Percentiles rank a stretch among this genome's conserved stretches.
phyloP scores from a whole-genome alignment of 2,797 vertebrate species.

The Acanthurus tractus region DNA sequence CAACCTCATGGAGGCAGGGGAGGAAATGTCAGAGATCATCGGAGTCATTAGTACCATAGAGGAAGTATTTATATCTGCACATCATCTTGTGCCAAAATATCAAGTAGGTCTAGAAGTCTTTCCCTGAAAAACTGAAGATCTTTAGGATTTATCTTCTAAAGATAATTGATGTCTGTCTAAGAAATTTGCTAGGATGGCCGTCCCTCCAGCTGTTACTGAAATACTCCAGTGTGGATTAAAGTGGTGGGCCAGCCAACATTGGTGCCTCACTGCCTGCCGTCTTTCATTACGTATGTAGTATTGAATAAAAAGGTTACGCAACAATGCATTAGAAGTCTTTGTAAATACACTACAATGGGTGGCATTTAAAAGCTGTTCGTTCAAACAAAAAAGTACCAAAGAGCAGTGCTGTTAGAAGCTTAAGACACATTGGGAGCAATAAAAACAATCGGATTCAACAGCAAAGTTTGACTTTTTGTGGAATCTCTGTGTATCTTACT shows the following conservation, averaged over 20 bases:
- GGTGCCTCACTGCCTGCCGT: not conserved
- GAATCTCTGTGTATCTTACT: conserved; percentile 20
- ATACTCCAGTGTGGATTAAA: not conserved
- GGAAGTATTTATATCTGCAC: not conserved
- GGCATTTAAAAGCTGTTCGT: not conserved
- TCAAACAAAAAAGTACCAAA: not conserved
- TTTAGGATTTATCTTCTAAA: not conserved
- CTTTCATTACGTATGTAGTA: not conserved
- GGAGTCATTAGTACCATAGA: not conserved
- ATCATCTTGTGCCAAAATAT: too few relatives aligned
- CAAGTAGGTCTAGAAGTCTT: not conserved
- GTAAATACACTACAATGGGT: conserved; percentile 9
- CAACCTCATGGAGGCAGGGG: not conserved
- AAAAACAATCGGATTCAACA: not conserved
- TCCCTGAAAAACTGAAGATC: not conserved
- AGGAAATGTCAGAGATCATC: not conserved
- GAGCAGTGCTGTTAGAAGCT: not conserved
- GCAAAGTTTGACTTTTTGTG: not conserved
- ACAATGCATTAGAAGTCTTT: not conserved
- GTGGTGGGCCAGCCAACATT: not conserved
- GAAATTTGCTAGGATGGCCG: not conserved
- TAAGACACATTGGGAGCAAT: not conserved
- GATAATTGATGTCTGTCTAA: not conserved
- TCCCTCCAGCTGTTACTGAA: not conserved
- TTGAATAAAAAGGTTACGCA: conserved; percentile 12